Evolutionary conservation across 2,888 invertebrate genomes (phyloP).

Genomic region (Neelides folsomi): DNA sequence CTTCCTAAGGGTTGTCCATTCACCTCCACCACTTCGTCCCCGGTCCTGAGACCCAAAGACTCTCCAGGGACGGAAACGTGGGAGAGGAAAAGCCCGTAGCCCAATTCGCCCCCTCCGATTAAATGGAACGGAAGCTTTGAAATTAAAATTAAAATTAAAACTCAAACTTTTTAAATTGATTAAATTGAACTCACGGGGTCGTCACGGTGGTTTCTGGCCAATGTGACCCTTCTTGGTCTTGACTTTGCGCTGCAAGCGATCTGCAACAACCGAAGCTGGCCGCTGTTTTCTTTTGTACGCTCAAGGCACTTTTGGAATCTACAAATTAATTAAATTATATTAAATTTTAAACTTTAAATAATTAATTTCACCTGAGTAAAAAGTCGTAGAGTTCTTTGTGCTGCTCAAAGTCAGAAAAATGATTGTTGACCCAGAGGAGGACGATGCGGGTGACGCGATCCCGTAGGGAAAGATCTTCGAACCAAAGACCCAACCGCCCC

Average conservation of each 20-base stretch:
- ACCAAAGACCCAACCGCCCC: slow-evolving; percentile 37
- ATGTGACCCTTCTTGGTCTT: slow-evolving; percentile 72
- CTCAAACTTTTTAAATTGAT: slow-evolving; percentile 35
- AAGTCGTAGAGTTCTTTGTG: slow-evolving; percentile 94
- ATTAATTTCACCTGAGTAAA: slow-evolving; percentile 18
- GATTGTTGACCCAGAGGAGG: slow-evolving; percentile 95
- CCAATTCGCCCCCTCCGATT: slow-evolving; percentile 81
- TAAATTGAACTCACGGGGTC: slow-evolving; percentile 42
- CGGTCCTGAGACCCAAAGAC: slow-evolving; percentile 75
- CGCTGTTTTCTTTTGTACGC: slow-evolving; percentile 26
- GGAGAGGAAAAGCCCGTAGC: slow-evolving; percentile 85
- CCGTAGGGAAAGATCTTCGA: slow-evolving; percentile 58
- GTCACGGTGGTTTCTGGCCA: slow-evolving; percentile 83
- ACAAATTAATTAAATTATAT: background rate
- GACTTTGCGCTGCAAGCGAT: slow-evolving; percentile 97
- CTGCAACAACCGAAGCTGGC: slow-evolving; percentile 57
- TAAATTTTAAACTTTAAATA: background rate
- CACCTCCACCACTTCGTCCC: slow-evolving; percentile 95
- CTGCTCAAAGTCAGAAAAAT: slow-evolving; percentile 94
- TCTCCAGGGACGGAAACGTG: slow-evolving; percentile 41
- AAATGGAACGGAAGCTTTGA: slow-evolving; percentile 85
- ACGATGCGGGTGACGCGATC: slow-evolving; percentile 90
- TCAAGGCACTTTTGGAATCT: slow-evolving; percentile 27
- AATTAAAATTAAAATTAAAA: no score
- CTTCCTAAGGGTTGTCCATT: slow-evolving; percentile 94